Base-by-base conservation (phyloP, 1,140 invertebrate species). In the Drosophila bipectinata region DNA sequence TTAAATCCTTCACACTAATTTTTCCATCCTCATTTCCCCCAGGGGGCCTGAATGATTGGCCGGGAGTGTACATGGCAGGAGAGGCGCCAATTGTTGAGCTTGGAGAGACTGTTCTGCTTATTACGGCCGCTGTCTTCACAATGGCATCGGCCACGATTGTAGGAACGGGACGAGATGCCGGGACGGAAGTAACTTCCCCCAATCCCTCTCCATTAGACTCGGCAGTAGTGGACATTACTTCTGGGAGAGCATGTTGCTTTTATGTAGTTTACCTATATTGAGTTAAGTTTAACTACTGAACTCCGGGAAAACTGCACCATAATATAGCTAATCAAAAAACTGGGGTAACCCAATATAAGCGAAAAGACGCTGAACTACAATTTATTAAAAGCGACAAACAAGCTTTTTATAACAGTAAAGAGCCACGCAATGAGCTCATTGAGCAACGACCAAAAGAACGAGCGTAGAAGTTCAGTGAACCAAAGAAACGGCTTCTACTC, bases 1-100 rank as follows among this genome's bases (percentile, higher is more conserved):
- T 90, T 30, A 94, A 89, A 75, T 94, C 93, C 48, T 92, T 90
- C 34, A 94, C 92, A 80, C 77, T 91, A 58, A 82, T 64, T 47
- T 82, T 90, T 53, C 79, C 53, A 24, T 32, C 68, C 15, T 28
- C 61, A 41, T 53, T 48, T 26, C 39, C 59, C 56, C 45, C 44
- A 39, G 30, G 15, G 32, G 30, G 24, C 21, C 32, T 41, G 30
- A 39, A 37, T 37, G 66, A 69, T 39, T 69, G 67, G 24, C 34
- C 18, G 39, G 59, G 26, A 24, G n/a, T 49, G 18, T 44, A 21
- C 15, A 26, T 44, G 39, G 41, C 15, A 44, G 41, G 15, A 9
- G 15, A 10, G 39, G 26, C 41, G 61, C 63, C 80, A 48, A 61
- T 61, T 79, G 59, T 55, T 45, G 55, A 63, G 67, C 77, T 51